Conservation (phyloP, 2,113 vertebrate species). For the Buteo buteo region DNA sequence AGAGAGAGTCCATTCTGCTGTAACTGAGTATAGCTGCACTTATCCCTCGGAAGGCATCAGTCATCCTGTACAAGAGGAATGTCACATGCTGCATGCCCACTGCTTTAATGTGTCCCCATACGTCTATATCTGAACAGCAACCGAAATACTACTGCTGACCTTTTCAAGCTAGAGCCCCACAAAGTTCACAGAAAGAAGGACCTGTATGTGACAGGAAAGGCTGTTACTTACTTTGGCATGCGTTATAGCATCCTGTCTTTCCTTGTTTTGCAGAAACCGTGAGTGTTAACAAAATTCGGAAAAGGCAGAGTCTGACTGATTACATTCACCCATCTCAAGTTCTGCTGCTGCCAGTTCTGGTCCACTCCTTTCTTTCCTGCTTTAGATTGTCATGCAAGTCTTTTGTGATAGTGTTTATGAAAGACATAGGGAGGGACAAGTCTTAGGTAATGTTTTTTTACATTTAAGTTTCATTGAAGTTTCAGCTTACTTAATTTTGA, state of each 20-base stretch:
- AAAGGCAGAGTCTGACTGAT: neutral
- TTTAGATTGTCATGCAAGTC: neutral
- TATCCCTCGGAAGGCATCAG: neutral
- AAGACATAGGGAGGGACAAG: neutral
- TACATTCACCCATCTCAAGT: neutral
- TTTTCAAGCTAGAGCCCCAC: neutral
- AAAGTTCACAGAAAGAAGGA: neutral
- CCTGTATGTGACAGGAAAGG: neutral
- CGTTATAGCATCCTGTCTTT: neutral
- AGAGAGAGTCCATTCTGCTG: neutral
- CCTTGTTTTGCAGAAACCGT: neutral
- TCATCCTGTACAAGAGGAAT: neutral
- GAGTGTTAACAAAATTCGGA: neutral
- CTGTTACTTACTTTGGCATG: neutral
- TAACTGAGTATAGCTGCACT: neutral
- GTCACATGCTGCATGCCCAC: neutral
- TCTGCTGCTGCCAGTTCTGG: neutral
- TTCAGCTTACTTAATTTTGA: neutral
- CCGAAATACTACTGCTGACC: neutral
- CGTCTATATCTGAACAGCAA: neutral
- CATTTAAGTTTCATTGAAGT: neutral
- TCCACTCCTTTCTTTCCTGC: neutral
- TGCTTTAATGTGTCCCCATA: neutral
- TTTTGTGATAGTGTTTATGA: neutral
- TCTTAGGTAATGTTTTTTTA: neutral